These are phyloP conservation scores for Lycophotia porphyrea DNA, from an alignment of 2,888 invertebrate genomes.

Conservation along the genomic window DNA sequence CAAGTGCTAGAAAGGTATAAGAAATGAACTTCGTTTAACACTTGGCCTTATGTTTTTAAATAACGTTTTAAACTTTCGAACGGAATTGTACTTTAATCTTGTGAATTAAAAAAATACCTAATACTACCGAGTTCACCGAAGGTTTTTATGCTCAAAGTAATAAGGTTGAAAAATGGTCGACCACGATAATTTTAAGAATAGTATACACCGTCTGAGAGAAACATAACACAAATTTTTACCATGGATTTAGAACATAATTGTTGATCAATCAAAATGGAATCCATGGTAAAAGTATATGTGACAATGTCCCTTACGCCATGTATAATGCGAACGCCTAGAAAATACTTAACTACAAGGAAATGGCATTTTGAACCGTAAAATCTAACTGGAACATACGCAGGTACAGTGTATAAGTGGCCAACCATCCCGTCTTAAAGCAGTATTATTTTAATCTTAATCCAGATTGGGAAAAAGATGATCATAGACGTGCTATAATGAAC, in stretches of 20 bases:
- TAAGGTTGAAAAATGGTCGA: too few species aligned
- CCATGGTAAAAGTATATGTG: neutral
- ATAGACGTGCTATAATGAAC: neutral
- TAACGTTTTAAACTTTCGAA: neutral
- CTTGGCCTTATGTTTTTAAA: neutral
- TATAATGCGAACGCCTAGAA: too few species aligned
- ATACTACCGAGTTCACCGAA: neutral
- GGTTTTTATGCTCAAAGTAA: too few species aligned
- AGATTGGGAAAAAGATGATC: neutral
- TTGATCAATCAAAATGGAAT: neutral
- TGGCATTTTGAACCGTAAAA: too few species aligned
- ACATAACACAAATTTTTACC: neutral
- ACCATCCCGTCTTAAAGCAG: neutral
- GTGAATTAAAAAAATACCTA: neutral
- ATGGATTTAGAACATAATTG: neutral
- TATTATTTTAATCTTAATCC: neutral
- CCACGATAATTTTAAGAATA: neutral
- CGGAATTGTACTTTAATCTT: neutral
- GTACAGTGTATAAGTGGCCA: neutral
- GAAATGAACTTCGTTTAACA: neutral
- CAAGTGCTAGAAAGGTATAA: neutral
- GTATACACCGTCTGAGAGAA: neutral
- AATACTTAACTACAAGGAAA: neutral
- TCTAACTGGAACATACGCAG: neutral
- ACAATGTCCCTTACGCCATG: neutral